These are phyloP conservation scores for Chlorodrepanis virens DNA, from an alignment of 2,113 vertebrate genomes.

Conservation along the genomic window DNA sequence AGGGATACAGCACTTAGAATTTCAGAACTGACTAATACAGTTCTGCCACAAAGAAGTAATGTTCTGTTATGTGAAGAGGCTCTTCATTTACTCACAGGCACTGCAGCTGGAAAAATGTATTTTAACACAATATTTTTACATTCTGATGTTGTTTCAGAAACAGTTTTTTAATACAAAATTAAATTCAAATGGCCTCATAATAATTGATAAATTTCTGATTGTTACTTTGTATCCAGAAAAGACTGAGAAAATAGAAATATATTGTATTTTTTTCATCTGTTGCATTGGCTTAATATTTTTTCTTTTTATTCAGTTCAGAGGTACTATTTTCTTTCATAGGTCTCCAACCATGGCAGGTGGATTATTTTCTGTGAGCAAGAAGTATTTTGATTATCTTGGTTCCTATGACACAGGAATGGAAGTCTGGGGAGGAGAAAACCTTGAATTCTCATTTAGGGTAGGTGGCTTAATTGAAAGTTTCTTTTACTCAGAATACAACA, in stretches of 20 bases:
- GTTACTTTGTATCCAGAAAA: background rate
- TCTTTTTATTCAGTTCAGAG: background rate
- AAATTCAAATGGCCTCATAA: background rate
- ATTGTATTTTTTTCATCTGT: background rate
- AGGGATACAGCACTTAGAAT: background rate
- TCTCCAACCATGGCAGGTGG: constrained; percentile 99
- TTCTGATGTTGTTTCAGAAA: background rate
- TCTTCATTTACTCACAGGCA: background rate
- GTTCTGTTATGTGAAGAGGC: background rate
- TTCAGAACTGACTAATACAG: background rate
- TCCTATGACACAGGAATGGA: constrained; percentile 99
- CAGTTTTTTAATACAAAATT: background rate
- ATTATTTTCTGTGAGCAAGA: constrained; percentile 92
- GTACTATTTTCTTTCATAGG: constrained; percentile 61
- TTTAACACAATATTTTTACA: background rate
- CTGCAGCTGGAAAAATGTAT: background rate
- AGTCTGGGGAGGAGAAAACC: constrained; percentile 99
- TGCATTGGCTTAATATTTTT: background rate
- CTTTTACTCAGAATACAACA: background rate
- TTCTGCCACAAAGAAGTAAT: background rate
- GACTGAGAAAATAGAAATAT: background rate
- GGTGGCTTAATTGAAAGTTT: constrained; percentile 37
- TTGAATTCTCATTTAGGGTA: constrained; percentile 98
- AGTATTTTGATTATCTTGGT: constrained; percentile 93
- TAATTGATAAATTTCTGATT: background rate